Evolutionary conservation across 2,113 vertebrate genomes (phyloP).

Genomic region (Trachemys scripta): DNA sequence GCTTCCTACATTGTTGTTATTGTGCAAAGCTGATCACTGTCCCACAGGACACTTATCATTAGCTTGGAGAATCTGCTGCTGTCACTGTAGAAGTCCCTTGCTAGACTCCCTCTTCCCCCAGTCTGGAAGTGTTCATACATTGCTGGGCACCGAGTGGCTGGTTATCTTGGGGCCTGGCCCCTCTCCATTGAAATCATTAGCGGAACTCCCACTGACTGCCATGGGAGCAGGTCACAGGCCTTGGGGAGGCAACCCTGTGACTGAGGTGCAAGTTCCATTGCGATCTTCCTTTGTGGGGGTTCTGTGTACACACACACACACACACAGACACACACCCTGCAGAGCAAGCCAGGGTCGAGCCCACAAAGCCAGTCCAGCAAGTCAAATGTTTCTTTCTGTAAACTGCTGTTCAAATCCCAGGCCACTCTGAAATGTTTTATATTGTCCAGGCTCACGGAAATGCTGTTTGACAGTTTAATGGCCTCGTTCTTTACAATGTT

Average conservation of each 20-base stretch:
- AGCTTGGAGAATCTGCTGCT: background rate
- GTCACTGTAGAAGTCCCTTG: background rate
- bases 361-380: background rate
- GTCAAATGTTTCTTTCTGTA: background rate
- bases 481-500: constrained; percentile 19
- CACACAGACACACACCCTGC: background rate
- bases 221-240: background rate
- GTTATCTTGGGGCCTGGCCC: background rate
- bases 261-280: background rate
- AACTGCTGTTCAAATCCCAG: background rate
- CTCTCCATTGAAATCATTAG: background rate
- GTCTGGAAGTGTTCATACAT: background rate
- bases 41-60: background rate
- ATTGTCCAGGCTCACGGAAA: constrained; percentile 1
- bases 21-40: background rate
- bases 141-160: background rate
- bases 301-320: no score
- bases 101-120: background rate
- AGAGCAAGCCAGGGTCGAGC: background rate
- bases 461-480: constrained; percentile 41
- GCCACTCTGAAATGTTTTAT: background rate
- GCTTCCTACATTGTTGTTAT: background rate
- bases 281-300: background rate
- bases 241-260: background rate
- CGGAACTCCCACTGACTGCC: background rate